phyloP scores from a whole-genome alignment of 2,888 invertebrate species.

The Drosophila peninsularis region DNA sequence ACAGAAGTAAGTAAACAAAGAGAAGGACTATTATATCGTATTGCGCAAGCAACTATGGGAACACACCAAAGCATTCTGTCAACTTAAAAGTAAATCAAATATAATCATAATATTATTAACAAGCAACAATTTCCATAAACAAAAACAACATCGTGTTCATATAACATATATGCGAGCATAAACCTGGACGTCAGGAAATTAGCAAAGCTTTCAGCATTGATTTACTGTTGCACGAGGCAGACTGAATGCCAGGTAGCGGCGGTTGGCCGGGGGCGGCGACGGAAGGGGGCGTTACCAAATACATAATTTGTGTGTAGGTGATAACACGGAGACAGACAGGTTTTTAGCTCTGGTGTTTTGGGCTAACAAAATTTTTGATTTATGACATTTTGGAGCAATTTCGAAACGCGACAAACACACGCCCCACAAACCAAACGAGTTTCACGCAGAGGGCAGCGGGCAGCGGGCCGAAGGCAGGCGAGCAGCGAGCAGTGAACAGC shows the following conservation, averaged over 20 bases:
- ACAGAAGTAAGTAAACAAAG: background rate
- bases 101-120: slow-evolving; percentile 1
- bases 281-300: slow-evolving; percentile 54
- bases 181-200: slow-evolving; percentile 51
- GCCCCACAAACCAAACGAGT: slow-evolving; percentile 46
- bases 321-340: slow-evolving; percentile 68
- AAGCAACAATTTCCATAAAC: slow-evolving; percentile 2
- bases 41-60: background rate
- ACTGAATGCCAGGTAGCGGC: slow-evolving; percentile 31
- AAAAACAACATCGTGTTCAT: slow-evolving; percentile 1
- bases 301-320: slow-evolving; percentile 69
- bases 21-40: background rate
- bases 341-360: slow-evolving; percentile 42
- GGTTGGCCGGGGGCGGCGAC: background rate
- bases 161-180: slow-evolving; percentile 24
- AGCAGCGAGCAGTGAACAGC: slow-evolving; percentile 55
- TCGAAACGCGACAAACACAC: slow-evolving; percentile 77
- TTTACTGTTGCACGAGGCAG: slow-evolving; percentile 52
- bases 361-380: slow-evolving; percentile 65
- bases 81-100: slow-evolving; percentile 1
- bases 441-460: slow-evolving; percentile 17
- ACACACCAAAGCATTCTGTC: background rate
- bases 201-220: slow-evolving; percentile 61
- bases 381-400: slow-evolving; percentile 75
- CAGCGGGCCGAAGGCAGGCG: background rate